Conservation (phyloP, 2,113 vertebrate genomes). For the Perca flavescens region DNA sequence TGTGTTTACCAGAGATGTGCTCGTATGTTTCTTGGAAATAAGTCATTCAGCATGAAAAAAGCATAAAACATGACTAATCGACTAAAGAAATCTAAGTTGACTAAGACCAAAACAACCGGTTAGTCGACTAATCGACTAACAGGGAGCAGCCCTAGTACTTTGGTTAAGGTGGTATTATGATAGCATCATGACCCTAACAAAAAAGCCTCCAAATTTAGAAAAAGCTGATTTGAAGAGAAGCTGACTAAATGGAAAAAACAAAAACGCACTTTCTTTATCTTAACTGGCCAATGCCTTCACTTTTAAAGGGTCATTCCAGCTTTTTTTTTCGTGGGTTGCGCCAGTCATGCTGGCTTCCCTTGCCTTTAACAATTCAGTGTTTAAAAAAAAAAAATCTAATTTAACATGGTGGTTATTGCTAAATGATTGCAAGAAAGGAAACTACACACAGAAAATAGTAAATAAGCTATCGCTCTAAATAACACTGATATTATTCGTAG, state of each 20-base stretch:
- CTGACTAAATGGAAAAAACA: neutral
- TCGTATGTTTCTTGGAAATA: too few relatives aligned
- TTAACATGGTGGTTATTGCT: neutral
- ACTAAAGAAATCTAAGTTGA: too few relatives aligned
- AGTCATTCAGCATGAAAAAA: too few relatives aligned
- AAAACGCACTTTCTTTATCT: constrained; percentile 61
- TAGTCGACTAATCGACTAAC: too few relatives aligned
- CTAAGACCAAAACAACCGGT: too few relatives aligned
- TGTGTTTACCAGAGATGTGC: too few relatives aligned
- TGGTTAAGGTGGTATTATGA: constrained; percentile 7
- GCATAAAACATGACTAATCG: too few relatives aligned
- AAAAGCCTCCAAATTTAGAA: neutral
- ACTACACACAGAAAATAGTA: constrained; percentile 20
- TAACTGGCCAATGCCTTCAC: constrained; percentile 38
- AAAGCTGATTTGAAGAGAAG: constrained; percentile 8
- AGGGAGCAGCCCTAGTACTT: neutral
- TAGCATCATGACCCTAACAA: constrained; percentile 8
- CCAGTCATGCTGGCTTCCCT: constrained; percentile 32
- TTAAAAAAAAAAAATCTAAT: neutral
- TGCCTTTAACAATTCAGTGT: constrained; percentile 20
- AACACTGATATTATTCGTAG: constrained; percentile 48
- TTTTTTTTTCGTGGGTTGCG: constrained; percentile 28
- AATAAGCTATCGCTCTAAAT: constrained; percentile 57
- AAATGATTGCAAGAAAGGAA: constrained; percentile 4
- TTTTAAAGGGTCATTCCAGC: constrained; percentile 20